A percentile compares a stretch with the other conserved stretches of the same genome.
Evolutionary conservation across 2,797 vertebrate genomes (phyloP).

Genomic region (Artibeus lituratus): DNA sequence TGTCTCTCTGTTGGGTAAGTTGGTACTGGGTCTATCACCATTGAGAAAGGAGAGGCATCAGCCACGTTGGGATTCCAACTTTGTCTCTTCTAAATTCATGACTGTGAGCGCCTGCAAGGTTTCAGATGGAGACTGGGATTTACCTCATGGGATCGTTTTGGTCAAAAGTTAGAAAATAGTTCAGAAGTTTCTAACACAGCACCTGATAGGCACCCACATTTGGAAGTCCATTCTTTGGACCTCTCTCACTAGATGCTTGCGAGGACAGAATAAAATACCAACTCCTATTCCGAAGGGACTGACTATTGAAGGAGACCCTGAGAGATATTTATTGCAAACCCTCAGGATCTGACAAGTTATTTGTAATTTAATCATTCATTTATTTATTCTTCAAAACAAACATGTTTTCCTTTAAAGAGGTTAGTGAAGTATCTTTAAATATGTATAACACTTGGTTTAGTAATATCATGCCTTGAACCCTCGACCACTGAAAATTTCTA

Average conservation of each 20-base stretch:
- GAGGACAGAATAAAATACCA: not conserved
- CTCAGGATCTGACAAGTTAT: not conserved
- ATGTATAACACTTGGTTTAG: not conserved
- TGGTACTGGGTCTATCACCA: too few species aligned
- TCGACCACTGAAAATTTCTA: not conserved
- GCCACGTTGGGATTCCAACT: not conserved
- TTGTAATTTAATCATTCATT: not conserved
- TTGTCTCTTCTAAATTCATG: not conserved
- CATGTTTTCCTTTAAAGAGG: not conserved
- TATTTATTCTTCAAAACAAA: conserved; percentile 16
- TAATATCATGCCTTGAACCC: not conserved
- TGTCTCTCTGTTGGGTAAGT: not conserved
- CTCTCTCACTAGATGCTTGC: not conserved
- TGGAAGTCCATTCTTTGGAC: not conserved
- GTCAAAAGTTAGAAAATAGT: not conserved
- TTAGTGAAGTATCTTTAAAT: not conserved
- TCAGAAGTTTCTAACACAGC: too few species aligned
- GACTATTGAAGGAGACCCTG: not conserved
- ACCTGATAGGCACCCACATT: not conserved
- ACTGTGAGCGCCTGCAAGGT: not conserved
- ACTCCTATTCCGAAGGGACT: not conserved
- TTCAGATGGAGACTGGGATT: not conserved
- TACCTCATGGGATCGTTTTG: too few species aligned
- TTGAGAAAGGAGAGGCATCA: not conserved
- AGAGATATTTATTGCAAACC: not conserved